Evolutionary conservation across 2,113 vertebrate species (phyloP), one percentile per base, ranked within the genome.

Genomic region (Sprattus sprattus): DNA sequence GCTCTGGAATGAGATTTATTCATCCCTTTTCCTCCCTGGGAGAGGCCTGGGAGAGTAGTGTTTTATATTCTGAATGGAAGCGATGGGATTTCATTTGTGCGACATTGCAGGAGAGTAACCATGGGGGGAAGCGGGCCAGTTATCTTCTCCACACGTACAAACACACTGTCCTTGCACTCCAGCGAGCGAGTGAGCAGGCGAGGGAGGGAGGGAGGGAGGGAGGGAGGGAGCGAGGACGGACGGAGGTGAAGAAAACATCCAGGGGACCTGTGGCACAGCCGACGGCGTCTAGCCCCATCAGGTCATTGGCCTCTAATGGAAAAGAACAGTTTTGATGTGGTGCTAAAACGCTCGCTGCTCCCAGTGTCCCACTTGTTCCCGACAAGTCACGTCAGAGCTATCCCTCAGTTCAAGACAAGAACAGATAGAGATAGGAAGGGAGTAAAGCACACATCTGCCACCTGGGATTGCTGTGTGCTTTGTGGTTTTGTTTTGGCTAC

Each of bases 41-140:
- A 86, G 50, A 82, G 45, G 20, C 46, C 82, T 52, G 82, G 64
- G 87, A 78, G n/a, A 81, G 86, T 49, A 81, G 80, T 80, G 18
- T 86, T 86, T 84, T 86, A 86, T 83, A 87, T 80, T 85, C 88
- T 84, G 75, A 81, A 57, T 52, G 71, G 71, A 32, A 44, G 67
- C 44, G 83, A 87, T 50, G 81, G 49, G 22, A 28, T 81, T 88
- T 39, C 25, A 78, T 78, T 78, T 89, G 75, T 80, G 84, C 54
- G 32, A 84, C 49, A 46, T 82, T 81, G 45, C 3, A 1, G 71
- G 45, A 50, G 83, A 78, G 45, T 46, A 81, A 82, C 86, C 86
- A 84, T 50, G 54, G 85, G 78, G 57, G 81, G 67, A 86, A 67
- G 45, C 45, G 75, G 84, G 64, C 67, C 32, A 46, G 57, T 85